Percentiles rank a stretch among this genome's conserved stretches.
Evolutionary conservation across 2,797 vertebrate genomes (phyloP).

Genomic region (Octomys mimax): DNA sequence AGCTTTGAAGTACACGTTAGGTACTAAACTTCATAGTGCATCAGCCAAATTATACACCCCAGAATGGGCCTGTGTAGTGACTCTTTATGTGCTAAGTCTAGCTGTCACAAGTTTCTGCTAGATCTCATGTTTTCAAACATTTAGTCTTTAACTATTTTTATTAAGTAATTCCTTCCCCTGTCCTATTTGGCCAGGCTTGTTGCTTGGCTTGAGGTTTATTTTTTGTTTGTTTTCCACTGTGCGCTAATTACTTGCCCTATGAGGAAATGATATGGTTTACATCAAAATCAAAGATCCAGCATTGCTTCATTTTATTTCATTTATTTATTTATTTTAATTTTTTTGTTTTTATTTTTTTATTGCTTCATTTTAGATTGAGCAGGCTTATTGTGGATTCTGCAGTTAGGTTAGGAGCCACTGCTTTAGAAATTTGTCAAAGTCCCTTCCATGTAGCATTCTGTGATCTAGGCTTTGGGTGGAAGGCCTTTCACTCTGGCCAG

Average conservation of each 20-base stretch:
- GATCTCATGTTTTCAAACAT: neutral
- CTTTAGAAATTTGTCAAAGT: slow-evolving; percentile 45
- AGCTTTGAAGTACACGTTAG: neutral
- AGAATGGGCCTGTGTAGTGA: neutral
- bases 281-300: slow-evolving; percentile 53
- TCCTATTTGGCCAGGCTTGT: slow-evolving; percentile 38
- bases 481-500: neutral
- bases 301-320: neutral
- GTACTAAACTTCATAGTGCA: neutral
- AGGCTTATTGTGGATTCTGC: slow-evolving; percentile 24
- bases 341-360: neutral
- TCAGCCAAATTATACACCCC: neutral
- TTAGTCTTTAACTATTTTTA: slow-evolving; percentile 49
- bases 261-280: slow-evolving; percentile 26
- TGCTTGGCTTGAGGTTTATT: slow-evolving; percentile 39
- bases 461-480: slow-evolving; percentile 32
- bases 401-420: slow-evolving; percentile 16
- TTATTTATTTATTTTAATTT: too few relatives aligned
- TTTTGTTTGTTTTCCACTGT: neutral
- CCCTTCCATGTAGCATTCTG: slow-evolving; percentile 31
- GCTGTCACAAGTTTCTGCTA: neutral
- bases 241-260: neutral
- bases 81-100: neutral
- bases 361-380: slow-evolving; percentile 34
- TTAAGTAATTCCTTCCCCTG: slow-evolving; percentile 37